Percentiles rank a stretch among this genome's conserved stretches.
These are phyloP conservation scores for Notospermus geniculatus DNA, from an alignment of 1,140 invertebrate species.

Conservation along the genomic window DNA sequence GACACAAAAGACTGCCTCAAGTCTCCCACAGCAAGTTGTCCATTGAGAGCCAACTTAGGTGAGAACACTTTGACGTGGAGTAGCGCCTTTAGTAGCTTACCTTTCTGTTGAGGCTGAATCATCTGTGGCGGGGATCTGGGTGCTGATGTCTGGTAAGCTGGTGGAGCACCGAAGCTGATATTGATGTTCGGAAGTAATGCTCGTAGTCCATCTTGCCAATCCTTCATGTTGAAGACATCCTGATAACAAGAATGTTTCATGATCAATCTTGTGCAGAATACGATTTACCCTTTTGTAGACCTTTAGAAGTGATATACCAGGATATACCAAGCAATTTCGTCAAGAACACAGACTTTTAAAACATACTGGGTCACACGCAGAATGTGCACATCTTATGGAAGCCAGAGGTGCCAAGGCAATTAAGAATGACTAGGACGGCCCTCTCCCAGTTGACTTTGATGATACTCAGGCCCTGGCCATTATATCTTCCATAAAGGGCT, in stretches of 20 bases:
- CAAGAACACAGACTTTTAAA: no score
- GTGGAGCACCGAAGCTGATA: conserved; percentile 53
- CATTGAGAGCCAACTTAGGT: conserved; percentile 2
- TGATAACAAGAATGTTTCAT: conserved; percentile 23
- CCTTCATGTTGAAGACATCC: conserved; percentile 49
- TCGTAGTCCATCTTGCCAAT: conserved; percentile 58
- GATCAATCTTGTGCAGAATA: conserved; percentile 2
- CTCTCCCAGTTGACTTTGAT: no score
- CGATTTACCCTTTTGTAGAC: conserved; percentile 1
- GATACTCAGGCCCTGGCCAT: no score
- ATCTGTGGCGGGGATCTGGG: conserved; percentile 17
- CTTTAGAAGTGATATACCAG: no score
- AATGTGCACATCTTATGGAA: conserved; percentile 16
- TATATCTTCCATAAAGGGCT: no score
- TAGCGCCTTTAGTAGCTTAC: no score
- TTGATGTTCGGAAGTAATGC: conserved; percentile 59
- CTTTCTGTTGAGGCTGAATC: conserved; percentile 9
- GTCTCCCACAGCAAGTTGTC: neutral
- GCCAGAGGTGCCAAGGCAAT: no score
- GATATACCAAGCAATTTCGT: no score
- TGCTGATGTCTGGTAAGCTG: conserved; percentile 21
- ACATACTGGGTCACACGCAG: no score
- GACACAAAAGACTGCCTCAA: neutral
- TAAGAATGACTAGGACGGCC: no score
- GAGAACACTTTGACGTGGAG: no score